Conservation (phyloP, 2,888 invertebrate species). For the Julus scanicus region DNA sequence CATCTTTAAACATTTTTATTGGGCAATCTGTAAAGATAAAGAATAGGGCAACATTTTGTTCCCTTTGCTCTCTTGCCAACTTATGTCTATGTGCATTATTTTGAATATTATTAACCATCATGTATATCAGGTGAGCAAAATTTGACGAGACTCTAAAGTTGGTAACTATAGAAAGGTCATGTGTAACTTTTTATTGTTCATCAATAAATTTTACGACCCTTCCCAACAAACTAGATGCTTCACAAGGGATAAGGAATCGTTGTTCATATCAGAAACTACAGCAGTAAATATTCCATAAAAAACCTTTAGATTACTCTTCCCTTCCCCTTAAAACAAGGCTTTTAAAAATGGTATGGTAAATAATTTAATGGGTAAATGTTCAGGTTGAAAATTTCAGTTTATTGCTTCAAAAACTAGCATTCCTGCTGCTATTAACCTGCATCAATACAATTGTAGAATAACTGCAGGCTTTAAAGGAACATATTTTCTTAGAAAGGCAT, state of each 20-base stretch:
- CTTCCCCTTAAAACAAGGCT: no score
- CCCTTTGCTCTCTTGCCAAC: background rate
- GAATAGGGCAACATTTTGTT: background rate
- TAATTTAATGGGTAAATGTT: no score
- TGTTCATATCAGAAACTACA: background rate
- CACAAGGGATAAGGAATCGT: background rate
- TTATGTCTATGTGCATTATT: background rate
- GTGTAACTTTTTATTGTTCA: no score
- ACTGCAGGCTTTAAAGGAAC: background rate
- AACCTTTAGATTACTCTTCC: background rate
- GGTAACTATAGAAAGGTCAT: no score
- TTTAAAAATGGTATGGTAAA: no score
- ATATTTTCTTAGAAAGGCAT: no score
- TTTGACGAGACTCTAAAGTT: background rate
- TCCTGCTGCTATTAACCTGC: no score
- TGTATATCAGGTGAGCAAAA: background rate
- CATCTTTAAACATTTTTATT: background rate
- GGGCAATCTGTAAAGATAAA: conserved; percentile 16
- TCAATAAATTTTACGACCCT: no score
- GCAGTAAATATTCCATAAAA: background rate
- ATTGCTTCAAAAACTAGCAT: no score
- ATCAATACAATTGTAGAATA: no score
- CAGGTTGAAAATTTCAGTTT: no score
- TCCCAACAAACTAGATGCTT: no score
- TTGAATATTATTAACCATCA: background rate